Evolutionary conservation across 2,113 vertebrate species (phyloP).

Genomic region (Cyanoliseus patagonus): DNA sequence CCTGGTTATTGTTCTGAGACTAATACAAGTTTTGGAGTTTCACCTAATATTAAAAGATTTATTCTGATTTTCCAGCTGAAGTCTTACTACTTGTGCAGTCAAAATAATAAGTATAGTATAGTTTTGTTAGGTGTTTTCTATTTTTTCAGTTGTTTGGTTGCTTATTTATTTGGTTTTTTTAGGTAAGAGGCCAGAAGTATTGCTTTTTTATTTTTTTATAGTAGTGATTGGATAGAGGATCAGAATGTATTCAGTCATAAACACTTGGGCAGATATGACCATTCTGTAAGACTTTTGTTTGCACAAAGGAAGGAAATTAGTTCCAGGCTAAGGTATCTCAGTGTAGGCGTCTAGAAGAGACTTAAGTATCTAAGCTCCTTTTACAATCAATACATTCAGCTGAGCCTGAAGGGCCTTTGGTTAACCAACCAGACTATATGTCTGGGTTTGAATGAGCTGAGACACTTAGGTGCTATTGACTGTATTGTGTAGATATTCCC

Average conservation of each 20-base stretch:
- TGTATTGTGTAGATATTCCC: not conserved
- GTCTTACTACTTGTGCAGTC: not conserved
- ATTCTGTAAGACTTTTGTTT: not conserved
- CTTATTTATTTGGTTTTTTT: not conserved
- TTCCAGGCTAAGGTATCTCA: not conserved
- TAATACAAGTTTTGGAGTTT: not conserved
- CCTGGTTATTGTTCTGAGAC: not conserved
- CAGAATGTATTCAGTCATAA: not conserved
- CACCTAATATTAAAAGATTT: not conserved
- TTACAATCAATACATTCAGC: not conserved
- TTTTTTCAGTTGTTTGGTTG: not conserved
- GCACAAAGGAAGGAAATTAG: not conserved
- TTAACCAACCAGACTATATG: not conserved
- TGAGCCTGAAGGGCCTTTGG: not conserved
- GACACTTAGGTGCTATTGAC: not conserved
- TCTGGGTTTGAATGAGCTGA: not conserved
- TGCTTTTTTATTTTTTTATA: not conserved
- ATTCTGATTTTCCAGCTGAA: not conserved
- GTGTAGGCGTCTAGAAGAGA: not conserved
- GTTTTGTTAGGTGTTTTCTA: not conserved
- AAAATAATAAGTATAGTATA: not conserved
- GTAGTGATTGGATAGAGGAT: not conserved
- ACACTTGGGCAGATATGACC: too few species aligned
- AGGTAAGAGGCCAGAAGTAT: not conserved
- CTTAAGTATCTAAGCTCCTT: not conserved